Evolutionary conservation across 2,888 invertebrate genomes (phyloP).

Genomic region (Megastigmus dorsalis): DNA sequence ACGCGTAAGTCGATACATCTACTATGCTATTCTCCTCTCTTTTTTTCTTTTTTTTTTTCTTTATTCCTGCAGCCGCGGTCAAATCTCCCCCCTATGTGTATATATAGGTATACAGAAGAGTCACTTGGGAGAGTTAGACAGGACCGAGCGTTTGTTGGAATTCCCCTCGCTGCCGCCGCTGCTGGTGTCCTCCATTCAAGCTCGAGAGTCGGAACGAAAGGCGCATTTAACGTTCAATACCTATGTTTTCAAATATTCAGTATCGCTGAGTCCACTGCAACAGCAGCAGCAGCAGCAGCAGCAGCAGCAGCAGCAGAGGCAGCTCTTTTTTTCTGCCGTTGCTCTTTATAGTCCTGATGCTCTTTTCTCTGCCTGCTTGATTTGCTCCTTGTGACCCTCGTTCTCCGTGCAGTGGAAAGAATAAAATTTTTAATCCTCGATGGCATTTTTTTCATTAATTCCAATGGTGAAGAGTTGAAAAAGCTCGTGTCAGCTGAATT

Average conservation of each 20-base stretch:
- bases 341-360: too few relatives aligned
- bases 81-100: too few relatives aligned
- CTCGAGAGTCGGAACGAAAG: constrained; percentile 3
- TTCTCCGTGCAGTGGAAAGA: not conserved
- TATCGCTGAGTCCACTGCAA: not conserved
- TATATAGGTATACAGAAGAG: too few relatives aligned
- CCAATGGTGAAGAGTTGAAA: too few relatives aligned
- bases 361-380: too few relatives aligned
- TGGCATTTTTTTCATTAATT: too few relatives aligned
- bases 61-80: not conserved
- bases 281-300: not conserved
- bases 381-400: not conserved
- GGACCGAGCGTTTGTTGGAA: not conserved
- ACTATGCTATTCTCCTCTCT: not conserved
- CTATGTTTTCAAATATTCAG: constrained; percentile 47
- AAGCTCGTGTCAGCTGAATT: too few relatives aligned
- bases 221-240: constrained; percentile 22
- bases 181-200: not conserved
- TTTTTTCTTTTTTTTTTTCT: not conserved
- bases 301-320: not conserved
- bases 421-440: not conserved
- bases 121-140: not conserved
- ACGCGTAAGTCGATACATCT: constrained; percentile 63
- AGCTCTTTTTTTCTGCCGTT: not conserved
- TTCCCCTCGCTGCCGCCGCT: not conserved